Evolutionary conservation across 1,140 invertebrate species (phyloP), one percentile per base, ranked within the genome.

Genomic region (Diachasma alloeum): DNA sequence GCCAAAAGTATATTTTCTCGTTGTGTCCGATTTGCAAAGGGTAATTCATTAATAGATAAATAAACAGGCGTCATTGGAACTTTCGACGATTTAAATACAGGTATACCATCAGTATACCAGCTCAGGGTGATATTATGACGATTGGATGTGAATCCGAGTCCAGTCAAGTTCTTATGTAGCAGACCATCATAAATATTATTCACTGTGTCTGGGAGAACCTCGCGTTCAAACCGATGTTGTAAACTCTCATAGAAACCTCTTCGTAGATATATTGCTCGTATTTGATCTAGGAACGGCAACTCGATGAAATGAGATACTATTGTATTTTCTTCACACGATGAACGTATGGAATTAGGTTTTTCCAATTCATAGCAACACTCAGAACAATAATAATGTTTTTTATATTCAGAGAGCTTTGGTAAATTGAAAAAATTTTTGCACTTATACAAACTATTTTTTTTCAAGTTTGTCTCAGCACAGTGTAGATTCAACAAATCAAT

Each of bases 241-340:
- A 78, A 72, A 48, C 39, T 72, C 48, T 76, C n/a, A n/a, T n/a
- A n/a, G n/a, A n/a, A n/a, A n/a, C n/a, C n/a, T n/a, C n/a, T n/a
- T n/a, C n/a, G n/a, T n/a, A n/a, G n/a, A n/a, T n/a, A n/a, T n/a
- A n/a, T n/a, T n/a, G n/a, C n/a, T n/a, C 72, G 74, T 26, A 78
- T 48, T 59, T 80, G 79, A 11, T 81, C 19, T 0, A 72, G 2
- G 11, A 44, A 79, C 46, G 48, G 76, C 26, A 81, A 69, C 68
- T 79, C 10, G 2, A 77, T 24, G 31, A 73, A 78, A 76, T 74
- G 72, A 0, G 73, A 44, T 59, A 78, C 78, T 74, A 72, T 67
- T 69, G 42, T 75, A n/a, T 0, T 63, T 59, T 67, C 48, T 15
- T 53, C 1, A 78, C 72, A 78, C 6, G 11, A n/a, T 36, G 77